Base-by-base conservation (phyloP, 2,797 vertebrate genomes). In the Pelochelys cantorii region DNA sequence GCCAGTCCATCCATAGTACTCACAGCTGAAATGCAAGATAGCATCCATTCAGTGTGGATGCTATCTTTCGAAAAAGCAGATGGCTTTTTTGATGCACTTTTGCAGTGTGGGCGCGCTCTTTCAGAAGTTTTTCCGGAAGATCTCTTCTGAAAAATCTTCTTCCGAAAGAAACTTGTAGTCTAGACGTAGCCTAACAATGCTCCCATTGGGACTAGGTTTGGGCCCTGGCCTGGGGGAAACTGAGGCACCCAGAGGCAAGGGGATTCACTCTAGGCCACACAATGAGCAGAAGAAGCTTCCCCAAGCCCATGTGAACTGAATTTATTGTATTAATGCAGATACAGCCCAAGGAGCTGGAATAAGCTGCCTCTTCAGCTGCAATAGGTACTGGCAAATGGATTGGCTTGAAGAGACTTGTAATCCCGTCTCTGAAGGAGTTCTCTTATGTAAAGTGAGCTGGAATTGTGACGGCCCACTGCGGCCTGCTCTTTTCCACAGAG, bases 221-320 rank as follows among this genome's bases (percentile, higher is more conserved):
- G 34, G 34, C n/a, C 34, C n/a, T 71, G 74, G 23, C 27, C 42
- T 25, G 8, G 42, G 42, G 25, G 74, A 52, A 77, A 77, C 42
- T 52, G 74, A 77, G 71, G 37, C 71, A 75, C 23, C 4, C 37
- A 9, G 34, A 55, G 13, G 75, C 42, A 23, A 52, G 20, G 12
- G 17, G 5, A 37, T 29, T 11, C 2, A 20, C 22, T 37, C 18
- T 37, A 1, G 12, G 71, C 22, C n/a, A 18, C 2, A 3, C 77
- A 1, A 10, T 25, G 14, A 93, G 29, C 83, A 87, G 65, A 75
- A 79, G 31, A 68, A 59, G 15, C 22, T 57, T 27, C 87, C 56
- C n/a, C n/a, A 25, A 11, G 22, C 20, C 3, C 0, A 42, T 34
- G 55, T 29, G 0, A 65, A n/a, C 4, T 59, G 11, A 12, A 57